These are phyloP conservation scores for Seira musarum DNA, from an alignment of 2,888 invertebrate genomes.

Conservation along the genomic window DNA sequence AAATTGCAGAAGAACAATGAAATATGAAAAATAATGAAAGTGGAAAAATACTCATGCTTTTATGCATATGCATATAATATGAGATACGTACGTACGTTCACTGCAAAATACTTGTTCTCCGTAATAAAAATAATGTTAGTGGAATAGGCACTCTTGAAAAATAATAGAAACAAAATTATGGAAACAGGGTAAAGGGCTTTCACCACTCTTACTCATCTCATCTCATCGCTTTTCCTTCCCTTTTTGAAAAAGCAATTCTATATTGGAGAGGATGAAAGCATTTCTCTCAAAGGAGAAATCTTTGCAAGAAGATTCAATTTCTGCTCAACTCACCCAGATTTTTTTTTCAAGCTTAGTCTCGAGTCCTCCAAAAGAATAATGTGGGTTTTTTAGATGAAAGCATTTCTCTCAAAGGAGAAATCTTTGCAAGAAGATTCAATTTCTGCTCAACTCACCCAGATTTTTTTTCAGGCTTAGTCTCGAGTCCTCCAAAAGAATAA, in stretches of 20 bases:
- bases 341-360: no score
- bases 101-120: neutral
- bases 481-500: no score
- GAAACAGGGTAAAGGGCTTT: conserved; percentile 33
- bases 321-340: neutral
- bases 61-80: no score
- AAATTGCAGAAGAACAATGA: conserved; percentile 4
- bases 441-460: conserved; percentile 9
- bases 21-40: neutral
- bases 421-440: conserved; percentile 7
- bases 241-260: neutral
- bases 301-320: conserved; percentile 13
- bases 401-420: no score
- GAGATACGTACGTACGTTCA: no score
- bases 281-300: neutral
- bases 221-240: neutral
- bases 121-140: neutral
- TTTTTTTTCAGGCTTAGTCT: no score
- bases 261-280: no score
- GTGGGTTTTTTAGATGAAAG: neutral
- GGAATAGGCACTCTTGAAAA: conserved; percentile 1
- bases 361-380: no score
- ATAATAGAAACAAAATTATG: conserved; percentile 26
- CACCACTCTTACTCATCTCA: neutral
- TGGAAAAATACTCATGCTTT: neutral